Evolutionary conservation across 2,888 invertebrate species (phyloP).

Genomic region (Ectropis crepuscularia): DNA sequence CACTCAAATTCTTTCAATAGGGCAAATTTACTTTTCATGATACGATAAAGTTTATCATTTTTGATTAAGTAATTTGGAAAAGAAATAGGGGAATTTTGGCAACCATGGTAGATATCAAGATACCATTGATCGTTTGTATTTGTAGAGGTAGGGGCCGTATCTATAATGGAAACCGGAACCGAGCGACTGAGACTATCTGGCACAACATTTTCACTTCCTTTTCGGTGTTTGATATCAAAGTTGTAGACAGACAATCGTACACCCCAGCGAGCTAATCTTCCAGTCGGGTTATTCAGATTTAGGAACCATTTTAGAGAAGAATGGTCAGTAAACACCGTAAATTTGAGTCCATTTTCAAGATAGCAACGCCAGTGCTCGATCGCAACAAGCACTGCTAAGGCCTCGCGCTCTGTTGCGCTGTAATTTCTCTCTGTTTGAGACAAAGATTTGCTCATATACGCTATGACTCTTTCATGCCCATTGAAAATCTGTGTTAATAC

Average conservation of each 20-base stretch:
- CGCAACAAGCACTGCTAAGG: constrained; percentile 44
- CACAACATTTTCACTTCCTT: constrained; percentile 41
- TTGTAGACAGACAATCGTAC: constrained; percentile 42
- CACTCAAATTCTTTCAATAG: constrained; percentile 40
- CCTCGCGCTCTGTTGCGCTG: constrained; percentile 46
- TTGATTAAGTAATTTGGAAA: constrained; percentile 35
- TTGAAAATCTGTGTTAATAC: background rate
- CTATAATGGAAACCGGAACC: background rate
- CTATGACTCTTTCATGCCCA: constrained; percentile 8
- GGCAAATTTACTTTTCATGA: constrained; percentile 21
- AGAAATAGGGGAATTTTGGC: constrained; percentile 18
- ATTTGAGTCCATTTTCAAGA: constrained; percentile 41
- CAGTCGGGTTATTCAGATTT: constrained; percentile 40
- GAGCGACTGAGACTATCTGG: constrained; percentile 41
- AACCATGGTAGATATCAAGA: constrained; percentile 35
- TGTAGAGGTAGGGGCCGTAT: background rate
- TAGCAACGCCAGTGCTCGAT: constrained; percentile 48
- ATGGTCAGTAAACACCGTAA: constrained; percentile 45
- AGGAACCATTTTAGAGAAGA: constrained; percentile 44
- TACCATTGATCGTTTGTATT: constrained; percentile 33
- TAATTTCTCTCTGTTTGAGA: constrained; percentile 26
- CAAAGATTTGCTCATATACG: constrained; percentile 17
- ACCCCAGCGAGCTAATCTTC: constrained; percentile 46
- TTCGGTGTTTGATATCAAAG: constrained; percentile 43
- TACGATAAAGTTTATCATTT: constrained; percentile 34